A percentile compares a stretch with the other conserved stretches of the same genome.
Evolutionary conservation across 2,888 invertebrate genomes (phyloP).

Genomic region (Shargacucullia verbasci): DNA sequence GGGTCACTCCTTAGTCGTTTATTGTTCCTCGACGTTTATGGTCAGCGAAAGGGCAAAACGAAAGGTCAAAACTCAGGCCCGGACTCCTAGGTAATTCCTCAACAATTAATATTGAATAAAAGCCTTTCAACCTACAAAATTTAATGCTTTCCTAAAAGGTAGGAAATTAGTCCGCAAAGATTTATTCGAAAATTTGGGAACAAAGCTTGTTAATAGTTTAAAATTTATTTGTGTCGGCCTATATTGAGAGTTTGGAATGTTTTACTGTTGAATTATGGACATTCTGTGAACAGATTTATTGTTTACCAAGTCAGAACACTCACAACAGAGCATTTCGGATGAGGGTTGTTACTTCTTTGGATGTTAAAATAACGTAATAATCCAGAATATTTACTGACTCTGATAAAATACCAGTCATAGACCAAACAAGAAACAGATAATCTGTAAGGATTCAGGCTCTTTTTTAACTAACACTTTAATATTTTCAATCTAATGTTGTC

Average conservation of each 20-base stretch:
- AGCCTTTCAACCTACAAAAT: conserved; percentile 60
- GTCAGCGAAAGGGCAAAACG: conserved; percentile 82
- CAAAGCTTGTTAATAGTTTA: conserved; percentile 62
- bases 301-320: conserved; percentile 18
- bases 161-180: conserved; percentile 68
- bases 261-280: conserved; percentile 62
- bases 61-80: conserved; percentile 76
- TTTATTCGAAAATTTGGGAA: conserved; percentile 69
- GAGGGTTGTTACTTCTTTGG: conserved; percentile 1
- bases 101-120: conserved; percentile 77
- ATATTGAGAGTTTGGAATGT: conserved; percentile 61
- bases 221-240: conserved; percentile 62
- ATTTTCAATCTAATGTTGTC: no score
- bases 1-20: conserved; percentile 84
- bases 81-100: conserved; percentile 74
- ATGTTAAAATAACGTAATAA: conserved; percentile 1
- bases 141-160: conserved; percentile 66
- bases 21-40: conserved; percentile 88
- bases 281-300: conserved; percentile 50
- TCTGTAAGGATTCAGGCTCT: no score
- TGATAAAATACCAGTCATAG: no score
- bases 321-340: conserved; percentile 13
- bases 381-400: no score
- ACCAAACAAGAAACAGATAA: no score
- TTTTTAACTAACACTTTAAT: no score